Conservation (phyloP, 2,113 vertebrate genomes). For the Copsychus sechellarum region DNA sequence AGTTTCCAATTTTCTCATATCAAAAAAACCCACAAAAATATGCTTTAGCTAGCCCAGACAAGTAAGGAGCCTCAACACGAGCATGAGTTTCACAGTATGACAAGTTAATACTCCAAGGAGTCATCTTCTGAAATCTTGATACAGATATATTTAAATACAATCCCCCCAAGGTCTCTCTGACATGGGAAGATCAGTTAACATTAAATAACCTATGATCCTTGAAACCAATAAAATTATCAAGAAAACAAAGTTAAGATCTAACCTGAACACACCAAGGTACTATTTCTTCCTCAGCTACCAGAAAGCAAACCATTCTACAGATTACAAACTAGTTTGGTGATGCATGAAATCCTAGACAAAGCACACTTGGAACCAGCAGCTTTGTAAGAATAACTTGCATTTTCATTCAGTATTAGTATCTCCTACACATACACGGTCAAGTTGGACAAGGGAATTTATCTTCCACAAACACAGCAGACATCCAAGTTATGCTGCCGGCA, state of each 20-base stretch:
- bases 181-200: not conserved
- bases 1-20: not conserved
- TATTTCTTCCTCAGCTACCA: not conserved
- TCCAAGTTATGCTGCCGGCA: not conserved
- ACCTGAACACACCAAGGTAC: not conserved
- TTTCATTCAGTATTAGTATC: not conserved
- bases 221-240: not conserved
- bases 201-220: not conserved
- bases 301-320: not conserved
- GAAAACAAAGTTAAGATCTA: not conserved
- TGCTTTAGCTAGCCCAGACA: not conserved
- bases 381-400: not conserved
- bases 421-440: not conserved
- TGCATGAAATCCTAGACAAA: not conserved
- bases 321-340: not conserved
- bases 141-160: not conserved
- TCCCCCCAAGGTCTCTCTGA: not conserved
- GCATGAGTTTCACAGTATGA: not conserved
- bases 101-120: not conserved
- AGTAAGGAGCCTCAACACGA: not conserved
- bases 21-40: not conserved
- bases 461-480: not conserved
- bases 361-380: not conserved
- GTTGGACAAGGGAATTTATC: not conserved
- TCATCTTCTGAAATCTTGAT: not conserved